Evolutionary conservation across 2,888 invertebrate species (phyloP).

Genomic region (Willowsia nigromaculata): DNA sequence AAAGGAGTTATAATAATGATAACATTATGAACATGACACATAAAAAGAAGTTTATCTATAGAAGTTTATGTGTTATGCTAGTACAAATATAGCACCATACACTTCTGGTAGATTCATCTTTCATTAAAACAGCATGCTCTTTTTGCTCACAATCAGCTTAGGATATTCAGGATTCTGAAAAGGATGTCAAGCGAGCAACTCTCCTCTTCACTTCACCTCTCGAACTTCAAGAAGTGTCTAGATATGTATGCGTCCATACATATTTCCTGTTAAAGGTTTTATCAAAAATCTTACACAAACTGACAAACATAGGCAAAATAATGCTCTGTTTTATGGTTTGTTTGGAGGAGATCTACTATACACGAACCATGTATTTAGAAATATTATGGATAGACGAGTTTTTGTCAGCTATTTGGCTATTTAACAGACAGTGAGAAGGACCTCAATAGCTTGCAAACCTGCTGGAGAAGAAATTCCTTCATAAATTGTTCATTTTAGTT

Average conservation of each 20-base stretch:
- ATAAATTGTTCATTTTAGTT: constrained; percentile 26
- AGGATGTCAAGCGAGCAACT: constrained; percentile 52
- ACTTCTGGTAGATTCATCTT: background rate
- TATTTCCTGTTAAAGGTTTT: constrained; percentile 6
- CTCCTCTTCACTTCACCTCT: constrained; percentile 50
- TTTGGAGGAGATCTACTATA: background rate
- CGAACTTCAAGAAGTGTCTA: constrained; percentile 39
- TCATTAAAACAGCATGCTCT: background rate
- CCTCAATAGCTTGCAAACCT: background rate
- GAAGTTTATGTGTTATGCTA: no score
- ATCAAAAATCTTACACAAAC: background rate
- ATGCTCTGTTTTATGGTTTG: background rate
- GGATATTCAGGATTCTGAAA: background rate
- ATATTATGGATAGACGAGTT: background rate
- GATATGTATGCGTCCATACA: background rate
- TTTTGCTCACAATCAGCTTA: constrained; percentile 8
- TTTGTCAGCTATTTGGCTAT: constrained; percentile 23
- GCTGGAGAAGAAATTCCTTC: constrained; percentile 18
- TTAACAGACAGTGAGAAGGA: constrained; percentile 3
- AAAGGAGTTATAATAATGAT: background rate
- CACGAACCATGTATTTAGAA: background rate
- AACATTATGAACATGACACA: background rate
- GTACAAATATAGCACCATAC: no score
- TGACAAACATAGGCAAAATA: constrained; percentile 5
- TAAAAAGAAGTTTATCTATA: background rate